These are phyloP conservation scores for Onthophagus taurus DNA, from an alignment of 1,140 invertebrate species.

Conservation along the genomic window DNA sequence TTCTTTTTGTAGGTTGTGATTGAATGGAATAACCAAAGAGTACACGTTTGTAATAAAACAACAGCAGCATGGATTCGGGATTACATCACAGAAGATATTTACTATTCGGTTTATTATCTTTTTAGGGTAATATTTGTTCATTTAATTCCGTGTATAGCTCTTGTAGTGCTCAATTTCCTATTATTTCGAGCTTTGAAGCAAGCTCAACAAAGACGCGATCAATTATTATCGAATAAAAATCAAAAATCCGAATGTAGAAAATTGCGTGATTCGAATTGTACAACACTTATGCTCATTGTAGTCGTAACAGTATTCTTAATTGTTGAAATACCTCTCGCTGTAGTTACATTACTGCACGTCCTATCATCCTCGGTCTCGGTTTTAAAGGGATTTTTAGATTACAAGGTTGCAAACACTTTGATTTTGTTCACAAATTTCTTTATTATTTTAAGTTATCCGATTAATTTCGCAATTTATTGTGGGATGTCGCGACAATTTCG, in stretches of 20 bases:
- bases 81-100: slow-evolving; percentile 55
- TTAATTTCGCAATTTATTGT: slow-evolving; percentile 94
- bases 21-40: slow-evolving; percentile 50
- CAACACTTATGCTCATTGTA: slow-evolving; percentile 90
- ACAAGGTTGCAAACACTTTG: slow-evolving; percentile 69
- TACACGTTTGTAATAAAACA: slow-evolving; percentile 47
- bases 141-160: slow-evolving; percentile 74
- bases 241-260: slow-evolving; percentile 75
- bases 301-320: slow-evolving; percentile 85
- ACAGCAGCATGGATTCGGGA: slow-evolving; percentile 56
- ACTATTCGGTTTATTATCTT: slow-evolving; percentile 71
- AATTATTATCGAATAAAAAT: slow-evolving; percentile 66
- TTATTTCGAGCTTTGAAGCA: slow-evolving; percentile 75
- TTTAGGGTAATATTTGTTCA: slow-evolving; percentile 88
- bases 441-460: slow-evolving; percentile 82
- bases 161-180: slow-evolving; percentile 82
- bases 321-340: slow-evolving; percentile 84
- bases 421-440: slow-evolving; percentile 86
- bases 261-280: slow-evolving; percentile 79
- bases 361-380: slow-evolving; percentile 62
- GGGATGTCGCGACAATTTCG: slow-evolving; percentile 90
- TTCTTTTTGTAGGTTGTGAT: slow-evolving; percentile 32
- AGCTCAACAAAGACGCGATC: slow-evolving; percentile 68
- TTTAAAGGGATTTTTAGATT: slow-evolving; percentile 59
- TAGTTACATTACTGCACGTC: slow-evolving; percentile 78